phyloP scores from a whole-genome alignment of 2,113 vertebrate genomes.

The Speoplatyrhinus poulsoni region DNA sequence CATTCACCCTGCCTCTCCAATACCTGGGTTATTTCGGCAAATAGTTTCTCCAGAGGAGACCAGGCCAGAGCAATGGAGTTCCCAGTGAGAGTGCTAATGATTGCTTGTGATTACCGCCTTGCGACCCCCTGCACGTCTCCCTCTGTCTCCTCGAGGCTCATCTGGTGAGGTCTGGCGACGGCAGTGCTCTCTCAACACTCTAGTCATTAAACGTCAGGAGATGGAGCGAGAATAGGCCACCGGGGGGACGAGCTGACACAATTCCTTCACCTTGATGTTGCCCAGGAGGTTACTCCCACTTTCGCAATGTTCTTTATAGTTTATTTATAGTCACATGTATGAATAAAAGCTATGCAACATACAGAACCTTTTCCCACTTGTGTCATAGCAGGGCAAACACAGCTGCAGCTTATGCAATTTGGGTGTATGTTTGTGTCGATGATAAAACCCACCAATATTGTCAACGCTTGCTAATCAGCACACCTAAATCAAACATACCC shows the following conservation, averaged over 20 bases:
- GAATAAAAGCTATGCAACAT: slow-evolving; percentile 47
- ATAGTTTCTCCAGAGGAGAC: background rate
- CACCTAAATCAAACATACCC: too few relatives aligned
- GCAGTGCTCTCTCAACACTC: slow-evolving; percentile 40
- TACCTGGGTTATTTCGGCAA: slow-evolving; percentile 41
- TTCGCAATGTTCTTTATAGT: slow-evolving; percentile 35
- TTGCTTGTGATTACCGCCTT: slow-evolving; percentile 72
- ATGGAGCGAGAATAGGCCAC: slow-evolving; percentile 39
- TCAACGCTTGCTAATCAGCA: too few relatives aligned
- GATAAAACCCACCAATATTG: too few relatives aligned
- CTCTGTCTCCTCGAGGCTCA: slow-evolving; percentile 60
- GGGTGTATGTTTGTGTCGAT: too few relatives aligned
- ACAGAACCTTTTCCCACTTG: slow-evolving; percentile 20
- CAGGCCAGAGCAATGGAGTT: slow-evolving; percentile 36
- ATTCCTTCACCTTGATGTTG: slow-evolving; percentile 70
- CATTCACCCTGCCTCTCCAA: slow-evolving; percentile 37
- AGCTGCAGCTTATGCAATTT: too few relatives aligned
- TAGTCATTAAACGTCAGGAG: slow-evolving; percentile 63
- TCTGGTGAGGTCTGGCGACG: slow-evolving; percentile 45
- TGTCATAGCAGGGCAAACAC: too few relatives aligned
- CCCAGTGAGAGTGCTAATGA: slow-evolving; percentile 55
- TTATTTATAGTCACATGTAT: slow-evolving; percentile 27
- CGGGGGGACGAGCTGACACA: slow-evolving; percentile 57
- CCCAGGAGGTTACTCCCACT: slow-evolving; percentile 56
- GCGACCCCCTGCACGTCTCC: background rate